Percentiles rank a stretch among this genome's conserved stretches.
Conservation (phyloP, 2,888 invertebrate genomes). For the Uloborus plumipes region DNA sequence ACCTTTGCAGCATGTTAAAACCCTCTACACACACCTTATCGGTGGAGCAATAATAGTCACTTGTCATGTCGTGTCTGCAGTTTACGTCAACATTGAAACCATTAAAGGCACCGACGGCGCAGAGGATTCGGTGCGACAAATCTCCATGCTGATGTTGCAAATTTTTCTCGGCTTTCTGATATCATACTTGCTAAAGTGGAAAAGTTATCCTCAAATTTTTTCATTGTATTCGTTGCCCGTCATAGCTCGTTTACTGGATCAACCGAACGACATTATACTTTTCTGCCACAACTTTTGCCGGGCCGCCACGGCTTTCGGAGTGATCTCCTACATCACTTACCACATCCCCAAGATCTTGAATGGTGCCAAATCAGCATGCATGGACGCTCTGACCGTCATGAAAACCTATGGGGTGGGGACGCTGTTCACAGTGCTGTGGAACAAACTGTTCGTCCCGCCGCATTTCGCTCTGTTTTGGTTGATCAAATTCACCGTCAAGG, state of each 20-base stretch:
- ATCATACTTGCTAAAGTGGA: slow-evolving; percentile 71
- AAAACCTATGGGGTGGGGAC: slow-evolving; percentile 69
- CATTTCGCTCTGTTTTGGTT: slow-evolving; percentile 74
- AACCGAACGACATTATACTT: slow-evolving; percentile 71
- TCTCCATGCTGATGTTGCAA: slow-evolving; percentile 70
- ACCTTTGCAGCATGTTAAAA: slow-evolving; percentile 73
- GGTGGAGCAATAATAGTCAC: slow-evolving; percentile 72
- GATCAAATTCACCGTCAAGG: slow-evolving; percentile 72
- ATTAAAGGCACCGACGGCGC: slow-evolving; percentile 66
- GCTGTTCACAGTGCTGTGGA: slow-evolving; percentile 71
- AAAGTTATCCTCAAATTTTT: slow-evolving; percentile 70
- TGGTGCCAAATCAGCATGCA: slow-evolving; percentile 69
- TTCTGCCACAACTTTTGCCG: slow-evolving; percentile 73
- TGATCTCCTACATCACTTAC: slow-evolving; percentile 72
- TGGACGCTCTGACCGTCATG: slow-evolving; percentile 69
- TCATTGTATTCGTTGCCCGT: slow-evolving; percentile 74
- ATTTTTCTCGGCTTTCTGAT: slow-evolving; percentile 70
- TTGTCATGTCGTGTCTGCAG: slow-evolving; percentile 72
- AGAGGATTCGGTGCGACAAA: slow-evolving; percentile 69
- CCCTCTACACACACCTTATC: slow-evolving; percentile 74
- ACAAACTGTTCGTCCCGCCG: slow-evolving; percentile 72
- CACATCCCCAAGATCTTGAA: slow-evolving; percentile 71
- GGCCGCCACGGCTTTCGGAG: slow-evolving; percentile 71
- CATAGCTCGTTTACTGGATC: slow-evolving; percentile 72
- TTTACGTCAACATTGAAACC: slow-evolving; percentile 71